Conservation (phyloP, 2,797 vertebrate genomes). For the Ctenopoma kingsleyae region DNA sequence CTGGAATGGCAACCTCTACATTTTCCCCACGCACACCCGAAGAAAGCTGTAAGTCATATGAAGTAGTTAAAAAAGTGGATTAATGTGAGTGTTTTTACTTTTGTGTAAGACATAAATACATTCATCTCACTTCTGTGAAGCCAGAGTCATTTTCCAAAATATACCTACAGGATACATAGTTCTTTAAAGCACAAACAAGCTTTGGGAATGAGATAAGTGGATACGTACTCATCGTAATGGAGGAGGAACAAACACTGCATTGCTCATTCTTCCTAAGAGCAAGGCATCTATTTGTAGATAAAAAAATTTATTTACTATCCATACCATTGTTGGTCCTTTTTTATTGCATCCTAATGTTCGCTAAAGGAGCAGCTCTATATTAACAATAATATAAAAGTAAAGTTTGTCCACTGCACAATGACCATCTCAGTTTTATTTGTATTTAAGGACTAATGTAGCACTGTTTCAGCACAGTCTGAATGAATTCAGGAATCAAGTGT, state of each 20-base stretch:
- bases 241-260: constrained; percentile 12
- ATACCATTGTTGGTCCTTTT: background rate
- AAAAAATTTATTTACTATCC: background rate
- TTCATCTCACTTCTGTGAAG: constrained; percentile 60
- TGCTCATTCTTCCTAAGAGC: constrained; percentile 20
- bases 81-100: constrained; percentile 36
- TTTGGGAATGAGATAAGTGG: constrained; percentile 7
- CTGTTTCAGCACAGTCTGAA: background rate
- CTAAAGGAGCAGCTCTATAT: constrained; percentile 26
- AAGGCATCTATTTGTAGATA: constrained; percentile 23
- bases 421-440: constrained; percentile 23
- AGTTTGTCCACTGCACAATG: constrained; percentile 5
- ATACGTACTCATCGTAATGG: background rate
- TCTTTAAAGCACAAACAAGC: constrained; percentile 19
- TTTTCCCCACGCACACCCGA: background rate
- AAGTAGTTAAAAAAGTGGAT: constrained; percentile 18
- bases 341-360: constrained; percentile 30
- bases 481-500: constrained; percentile 19
- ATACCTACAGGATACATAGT: constrained; percentile 16
- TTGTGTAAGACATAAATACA: constrained; percentile 51
- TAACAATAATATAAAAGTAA: constrained; percentile 10
- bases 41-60: constrained; percentile 39
- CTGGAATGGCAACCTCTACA: constrained; percentile 57
- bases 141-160: constrained; percentile 20
- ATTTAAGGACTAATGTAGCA: constrained; percentile 12